These are phyloP conservation scores for Leucoma salicis DNA, from an alignment of 2,888 invertebrate genomes.

Conservation along the genomic window DNA sequence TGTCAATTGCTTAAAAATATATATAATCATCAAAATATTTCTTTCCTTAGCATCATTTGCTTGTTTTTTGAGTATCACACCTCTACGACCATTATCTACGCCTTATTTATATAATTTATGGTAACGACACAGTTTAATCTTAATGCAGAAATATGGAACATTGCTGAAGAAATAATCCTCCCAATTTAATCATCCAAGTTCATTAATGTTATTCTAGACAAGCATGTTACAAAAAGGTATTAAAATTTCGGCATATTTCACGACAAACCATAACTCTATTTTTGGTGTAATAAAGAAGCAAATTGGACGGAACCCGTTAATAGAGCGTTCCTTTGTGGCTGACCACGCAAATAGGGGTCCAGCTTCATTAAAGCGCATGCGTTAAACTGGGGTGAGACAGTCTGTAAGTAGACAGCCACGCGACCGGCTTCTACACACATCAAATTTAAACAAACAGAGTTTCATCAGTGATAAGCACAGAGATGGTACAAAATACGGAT, in stretches of 20 bases:
- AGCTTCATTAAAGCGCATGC: slow-evolving; percentile 47
- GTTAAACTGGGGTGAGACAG: slow-evolving; percentile 45
- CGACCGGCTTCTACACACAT: slow-evolving; percentile 30
- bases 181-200: slow-evolving; percentile 2
- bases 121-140: too few species aligned
- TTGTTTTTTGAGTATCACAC: too few species aligned
- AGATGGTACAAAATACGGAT: slow-evolving; percentile 52
- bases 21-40: too few species aligned
- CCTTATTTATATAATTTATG: too few species aligned
- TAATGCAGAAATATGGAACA: too few species aligned
- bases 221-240: not conserved
- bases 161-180: slow-evolving; percentile 1
- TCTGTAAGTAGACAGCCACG: slow-evolving; percentile 28
- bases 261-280: too few species aligned
- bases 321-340: slow-evolving; percentile 11
- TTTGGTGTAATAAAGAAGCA: not conserved
- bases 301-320: slow-evolving; percentile 23
- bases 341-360: slow-evolving; percentile 48
- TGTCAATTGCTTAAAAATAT: too few species aligned
- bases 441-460: slow-evolving; percentile 19
- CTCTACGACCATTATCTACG: too few species aligned
- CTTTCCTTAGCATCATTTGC: too few species aligned
- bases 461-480: slow-evolving; percentile 18
- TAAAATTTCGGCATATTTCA: too few species aligned
- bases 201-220: too few species aligned